Conservation (phyloP, 1,140 invertebrate species). For the Eriocheir sinensis region DNA sequence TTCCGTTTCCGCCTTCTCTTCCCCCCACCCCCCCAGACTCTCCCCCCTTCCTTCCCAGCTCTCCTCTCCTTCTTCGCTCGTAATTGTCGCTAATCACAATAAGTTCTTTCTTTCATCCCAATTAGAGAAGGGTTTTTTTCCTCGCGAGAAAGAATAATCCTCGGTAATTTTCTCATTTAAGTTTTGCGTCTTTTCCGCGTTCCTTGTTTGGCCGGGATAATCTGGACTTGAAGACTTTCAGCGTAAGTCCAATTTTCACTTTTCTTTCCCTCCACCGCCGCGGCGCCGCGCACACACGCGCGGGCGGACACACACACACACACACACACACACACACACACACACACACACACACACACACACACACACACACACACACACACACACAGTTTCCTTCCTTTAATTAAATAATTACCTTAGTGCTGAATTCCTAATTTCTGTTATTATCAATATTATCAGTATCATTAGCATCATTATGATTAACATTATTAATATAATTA, state of each 20-base stretch:
- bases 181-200: constrained; percentile 11
- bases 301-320: too few relatives aligned
- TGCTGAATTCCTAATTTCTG: background rate
- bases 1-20: background rate
- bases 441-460: background rate
- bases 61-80: background rate
- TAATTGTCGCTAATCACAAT: constrained; percentile 25
- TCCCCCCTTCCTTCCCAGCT: background rate
- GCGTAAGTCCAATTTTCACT: background rate
- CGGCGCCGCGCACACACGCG: too few relatives aligned
- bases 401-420: background rate
- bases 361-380: too few relatives aligned
- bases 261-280: too few relatives aligned
- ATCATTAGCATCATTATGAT: background rate
- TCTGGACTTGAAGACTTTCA: constrained; percentile 3
- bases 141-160: background rate
- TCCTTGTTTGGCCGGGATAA: background rate
- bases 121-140: background rate
- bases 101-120: constrained; percentile 25
- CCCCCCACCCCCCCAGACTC: too few relatives aligned
- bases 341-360: too few relatives aligned
- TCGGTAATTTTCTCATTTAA: background rate
- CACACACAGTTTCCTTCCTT: background rate
- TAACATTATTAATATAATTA: background rate
- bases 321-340: too few relatives aligned